Evolutionary conservation across 2,113 vertebrate species (phyloP).

Genomic region (pig (Sus scrofa)): T2T-Sscrofa CM000815.6:110334501-110335000

Average conservation of each 20-base stretch:
- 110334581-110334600: neutral
- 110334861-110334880: neutral
- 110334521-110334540: neutral
- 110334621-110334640: neutral
- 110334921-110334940: neutral
- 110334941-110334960: neutral
- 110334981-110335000: neutral
- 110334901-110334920: neutral
- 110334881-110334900: neutral
- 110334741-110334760: too few relatives aligned
- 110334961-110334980: neutral
- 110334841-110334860: neutral
- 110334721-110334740: neutral
- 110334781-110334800: neutral
- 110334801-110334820: neutral
- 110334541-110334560: neutral
- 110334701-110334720: neutral
- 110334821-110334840: neutral
- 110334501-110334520: neutral
- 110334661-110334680: neutral
- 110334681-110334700: neutral
- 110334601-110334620: neutral
- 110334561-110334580: neutral
- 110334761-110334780: neutral
- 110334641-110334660: neutral